Evolutionary conservation across 2,113 vertebrate species (phyloP).

Genomic region (Stegostoma tigrinum): DNA sequence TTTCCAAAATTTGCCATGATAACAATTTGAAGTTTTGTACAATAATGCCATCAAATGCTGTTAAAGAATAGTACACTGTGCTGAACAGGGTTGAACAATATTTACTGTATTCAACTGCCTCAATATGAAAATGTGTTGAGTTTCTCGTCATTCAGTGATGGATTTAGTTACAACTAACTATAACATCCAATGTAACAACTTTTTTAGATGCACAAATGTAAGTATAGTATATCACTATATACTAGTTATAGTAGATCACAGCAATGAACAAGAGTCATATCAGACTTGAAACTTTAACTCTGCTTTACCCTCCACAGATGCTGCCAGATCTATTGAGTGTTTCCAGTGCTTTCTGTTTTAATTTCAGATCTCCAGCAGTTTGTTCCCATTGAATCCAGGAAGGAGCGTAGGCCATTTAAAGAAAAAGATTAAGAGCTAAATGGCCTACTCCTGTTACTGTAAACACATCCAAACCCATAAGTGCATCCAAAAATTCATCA

Average conservation of each 20-base stretch:
- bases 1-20: not conserved
- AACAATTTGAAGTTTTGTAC: not conserved
- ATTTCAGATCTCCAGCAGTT: too few relatives aligned
- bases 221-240: not conserved
- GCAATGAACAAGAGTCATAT: not conserved
- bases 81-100: not conserved
- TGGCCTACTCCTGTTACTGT: not conserved
- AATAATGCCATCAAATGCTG: not conserved
- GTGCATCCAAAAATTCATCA: not conserved
- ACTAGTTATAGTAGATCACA: not conserved
- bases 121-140: not conserved
- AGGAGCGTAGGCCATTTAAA: too few relatives aligned
- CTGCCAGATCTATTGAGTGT: too few relatives aligned
- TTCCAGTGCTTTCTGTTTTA: too few relatives aligned
- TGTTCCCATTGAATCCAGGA: not conserved
- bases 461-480: not conserved
- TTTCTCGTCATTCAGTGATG: not conserved
- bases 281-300: too few relatives aligned
- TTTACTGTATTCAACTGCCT: not conserved
- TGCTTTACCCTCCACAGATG: too few relatives aligned
- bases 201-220: not conserved
- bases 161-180: not conserved
- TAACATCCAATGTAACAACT: not conserved
- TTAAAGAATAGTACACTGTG: constrained; percentile 1
- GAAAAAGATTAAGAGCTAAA: not conserved